A percentile compares a stretch with the other conserved stretches of the same genome.
Conservation (phyloP, 1,140 invertebrate genomes). For the Trichomalopsis sarcophagae region DNA sequence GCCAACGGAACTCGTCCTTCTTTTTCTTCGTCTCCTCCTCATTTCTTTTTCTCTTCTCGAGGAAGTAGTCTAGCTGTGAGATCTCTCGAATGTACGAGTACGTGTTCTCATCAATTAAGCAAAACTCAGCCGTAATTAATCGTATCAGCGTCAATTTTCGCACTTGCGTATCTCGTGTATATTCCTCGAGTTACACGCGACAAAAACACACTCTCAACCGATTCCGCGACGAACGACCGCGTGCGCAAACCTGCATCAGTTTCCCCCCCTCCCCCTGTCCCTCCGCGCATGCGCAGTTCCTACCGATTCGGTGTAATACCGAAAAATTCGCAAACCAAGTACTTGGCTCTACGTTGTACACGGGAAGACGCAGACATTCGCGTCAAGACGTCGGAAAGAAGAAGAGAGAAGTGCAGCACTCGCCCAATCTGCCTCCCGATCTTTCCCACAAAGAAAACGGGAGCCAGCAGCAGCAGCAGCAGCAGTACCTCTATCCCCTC, state of each 20-base stretch:
- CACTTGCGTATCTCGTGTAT: too few species aligned
- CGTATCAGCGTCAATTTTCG: too few species aligned
- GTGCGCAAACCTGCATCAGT: background rate
- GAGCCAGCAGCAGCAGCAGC: background rate
- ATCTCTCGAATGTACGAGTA: too few species aligned
- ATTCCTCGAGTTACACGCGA: background rate
- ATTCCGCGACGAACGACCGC: background rate
- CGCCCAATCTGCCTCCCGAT: background rate
- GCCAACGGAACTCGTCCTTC: background rate
- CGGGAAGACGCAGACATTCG: background rate
- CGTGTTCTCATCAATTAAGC: too few species aligned
- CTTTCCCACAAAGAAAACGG: conserved; percentile 3
- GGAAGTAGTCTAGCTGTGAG: too few species aligned
- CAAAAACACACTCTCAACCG: background rate
- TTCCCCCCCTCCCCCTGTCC: background rate
- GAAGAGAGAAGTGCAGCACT: background rate
- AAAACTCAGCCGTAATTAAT: too few species aligned
- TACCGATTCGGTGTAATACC: background rate
- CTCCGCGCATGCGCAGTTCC: background rate
- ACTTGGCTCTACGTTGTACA: background rate
- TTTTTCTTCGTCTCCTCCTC: background rate
- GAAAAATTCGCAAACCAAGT: background rate
- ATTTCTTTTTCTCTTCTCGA: too few species aligned
- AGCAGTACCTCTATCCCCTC: background rate
- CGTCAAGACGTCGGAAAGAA: too few species aligned